These are phyloP conservation scores for Apocrypta bakeri DNA, from an alignment of 1,140 invertebrate species.

Conservation along the genomic window DNA sequence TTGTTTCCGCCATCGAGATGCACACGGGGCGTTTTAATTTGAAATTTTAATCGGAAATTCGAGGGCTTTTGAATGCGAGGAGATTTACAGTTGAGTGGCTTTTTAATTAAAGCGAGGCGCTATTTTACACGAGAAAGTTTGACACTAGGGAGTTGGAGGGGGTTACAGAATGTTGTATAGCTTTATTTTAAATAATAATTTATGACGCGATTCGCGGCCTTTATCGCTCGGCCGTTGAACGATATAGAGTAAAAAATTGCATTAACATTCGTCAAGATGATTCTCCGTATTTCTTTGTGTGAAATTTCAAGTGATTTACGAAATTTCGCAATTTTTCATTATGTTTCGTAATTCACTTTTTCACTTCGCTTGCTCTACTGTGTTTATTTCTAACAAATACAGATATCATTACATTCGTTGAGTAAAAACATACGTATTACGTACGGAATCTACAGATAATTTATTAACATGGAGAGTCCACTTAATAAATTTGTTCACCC, in stretches of 20 bases:
- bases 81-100: not conserved
- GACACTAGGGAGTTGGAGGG: no score
- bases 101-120: conserved; percentile 7
- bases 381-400: not conserved
- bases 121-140: not conserved
- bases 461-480: no score
- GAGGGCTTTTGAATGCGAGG: not conserved
- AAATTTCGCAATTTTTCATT: no score
- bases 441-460: no score
- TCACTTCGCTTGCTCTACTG: not conserved
- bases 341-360: not conserved
- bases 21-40: not conserved
- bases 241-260: not conserved
- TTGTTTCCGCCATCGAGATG: not conserved
- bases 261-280: no score
- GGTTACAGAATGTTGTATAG: not conserved
- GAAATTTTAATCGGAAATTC: conserved; percentile 15
- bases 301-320: not conserved
- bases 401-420: not conserved
- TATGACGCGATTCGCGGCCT: not conserved
- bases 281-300: no score
- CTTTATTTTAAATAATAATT: conserved; percentile 1
- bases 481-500: no score
- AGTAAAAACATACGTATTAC: no score
- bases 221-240: not conserved